Conservation (phyloP, 2,888 invertebrate genomes). For the Zonitis immaculata region DNA sequence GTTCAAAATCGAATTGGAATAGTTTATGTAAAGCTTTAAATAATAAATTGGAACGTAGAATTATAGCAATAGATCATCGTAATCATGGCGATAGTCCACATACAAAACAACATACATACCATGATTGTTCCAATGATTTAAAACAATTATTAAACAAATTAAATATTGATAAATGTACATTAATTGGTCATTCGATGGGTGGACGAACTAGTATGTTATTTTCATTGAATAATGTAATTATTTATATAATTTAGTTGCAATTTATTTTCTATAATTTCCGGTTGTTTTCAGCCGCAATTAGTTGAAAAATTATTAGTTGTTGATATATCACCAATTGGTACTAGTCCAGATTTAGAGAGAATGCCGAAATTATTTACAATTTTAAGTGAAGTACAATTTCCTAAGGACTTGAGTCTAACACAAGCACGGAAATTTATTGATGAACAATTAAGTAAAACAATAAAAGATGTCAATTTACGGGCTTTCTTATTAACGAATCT, state of each 20-base stretch:
- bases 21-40: conserved; percentile 60
- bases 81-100: conserved; percentile 96
- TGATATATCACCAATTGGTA: conserved; percentile 65
- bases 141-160: conserved; percentile 60
- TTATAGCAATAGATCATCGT: conserved; percentile 67
- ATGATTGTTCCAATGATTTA: conserved; percentile 71
- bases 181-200: conserved; percentile 94
- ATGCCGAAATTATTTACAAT: conserved; percentile 65
- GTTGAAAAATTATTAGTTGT: conserved; percentile 65
- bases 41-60: conserved; percentile 51
- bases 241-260: not conserved
- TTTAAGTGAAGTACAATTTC: conserved; percentile 59
- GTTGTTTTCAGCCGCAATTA: conserved; percentile 51
- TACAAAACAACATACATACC: conserved; percentile 65
- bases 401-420: conserved; percentile 60
- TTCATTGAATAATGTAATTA: conserved; percentile 66
- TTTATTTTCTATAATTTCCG: not conserved
- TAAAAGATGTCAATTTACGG: conserved; percentile 57
- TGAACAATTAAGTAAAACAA: conserved; percentile 56
- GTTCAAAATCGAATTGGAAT: conserved; percentile 84
- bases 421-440: conserved; percentile 66
- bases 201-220: conserved; percentile 87
- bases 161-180: conserved; percentile 58
- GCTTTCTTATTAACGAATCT: conserved; percentile 86
- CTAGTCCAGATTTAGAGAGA: conserved; percentile 57